phyloP scores from a whole-genome alignment of 2,113 vertebrate genomes.

The Stegostoma tigrinum region DNA sequence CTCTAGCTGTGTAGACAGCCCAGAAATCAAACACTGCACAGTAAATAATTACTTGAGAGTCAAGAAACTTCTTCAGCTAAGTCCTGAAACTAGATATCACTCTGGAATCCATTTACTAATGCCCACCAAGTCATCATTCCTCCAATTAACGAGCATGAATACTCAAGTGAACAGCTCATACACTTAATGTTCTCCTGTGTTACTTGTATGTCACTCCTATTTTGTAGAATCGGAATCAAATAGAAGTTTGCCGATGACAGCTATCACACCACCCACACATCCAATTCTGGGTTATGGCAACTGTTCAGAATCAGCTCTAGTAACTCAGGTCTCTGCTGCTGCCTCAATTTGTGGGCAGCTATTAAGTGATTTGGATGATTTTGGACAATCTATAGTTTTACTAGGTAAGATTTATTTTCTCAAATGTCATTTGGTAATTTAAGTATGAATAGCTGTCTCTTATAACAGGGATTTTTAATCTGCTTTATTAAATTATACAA shows the following conservation, averaged over 20 bases:
- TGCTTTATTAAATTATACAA: neutral
- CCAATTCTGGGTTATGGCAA: neutral
- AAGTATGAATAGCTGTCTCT: neutral
- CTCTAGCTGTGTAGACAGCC: too few relatives aligned
- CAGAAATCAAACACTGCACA: neutral
- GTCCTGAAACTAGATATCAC: neutral
- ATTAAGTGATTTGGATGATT: neutral
- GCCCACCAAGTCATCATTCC: neutral
- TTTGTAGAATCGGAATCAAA: neutral
- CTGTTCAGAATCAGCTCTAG: neutral
- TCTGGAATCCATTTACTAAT: neutral
- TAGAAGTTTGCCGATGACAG: neutral
- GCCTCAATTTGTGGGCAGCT: too few relatives aligned
- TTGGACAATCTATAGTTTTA: neutral
- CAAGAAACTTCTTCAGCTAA: neutral
- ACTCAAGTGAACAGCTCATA: neutral
- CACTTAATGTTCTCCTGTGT: neutral
- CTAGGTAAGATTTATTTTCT: neutral
- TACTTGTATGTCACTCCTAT: neutral
- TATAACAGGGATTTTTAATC: neutral
- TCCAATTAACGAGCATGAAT: neutral
- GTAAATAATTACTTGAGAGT: neutral
- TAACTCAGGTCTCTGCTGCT: neutral
- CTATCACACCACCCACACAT: neutral
- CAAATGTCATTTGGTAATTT: neutral